Evolutionary conservation across 2,113 vertebrate genomes (phyloP).

Genomic region (Tetrao urogallus): DNA sequence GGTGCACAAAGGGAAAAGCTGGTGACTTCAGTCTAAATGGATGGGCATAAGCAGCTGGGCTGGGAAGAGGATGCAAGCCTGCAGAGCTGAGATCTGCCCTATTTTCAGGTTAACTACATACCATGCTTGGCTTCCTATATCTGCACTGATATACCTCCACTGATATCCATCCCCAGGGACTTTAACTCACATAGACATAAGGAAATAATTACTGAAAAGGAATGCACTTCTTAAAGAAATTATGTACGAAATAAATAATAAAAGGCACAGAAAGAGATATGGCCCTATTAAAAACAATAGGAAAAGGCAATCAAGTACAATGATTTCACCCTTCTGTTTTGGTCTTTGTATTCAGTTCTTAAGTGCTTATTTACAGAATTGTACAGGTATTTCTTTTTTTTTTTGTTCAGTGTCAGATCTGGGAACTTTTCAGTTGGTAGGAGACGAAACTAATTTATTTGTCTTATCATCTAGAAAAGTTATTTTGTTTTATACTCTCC

Average conservation of each 20-base stretch:
- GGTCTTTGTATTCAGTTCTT: background rate
- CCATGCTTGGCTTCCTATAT: background rate
- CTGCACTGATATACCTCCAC: background rate
- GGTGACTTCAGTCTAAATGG: rapidly evolving
- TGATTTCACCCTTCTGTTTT: background rate
- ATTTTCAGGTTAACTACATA: background rate
- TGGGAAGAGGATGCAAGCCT: background rate
- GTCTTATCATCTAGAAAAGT: background rate
- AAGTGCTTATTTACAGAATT: background rate
- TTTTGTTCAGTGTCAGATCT: background rate
- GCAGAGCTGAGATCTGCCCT: background rate
- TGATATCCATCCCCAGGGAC: rapidly evolving
- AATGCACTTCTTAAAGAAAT: background rate
- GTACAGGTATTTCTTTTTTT: background rate
- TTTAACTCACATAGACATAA: background rate
- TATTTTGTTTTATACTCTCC: background rate
- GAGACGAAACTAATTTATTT: background rate
- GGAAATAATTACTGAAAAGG: background rate
- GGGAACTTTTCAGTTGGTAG: background rate
- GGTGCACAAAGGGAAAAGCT: background rate
- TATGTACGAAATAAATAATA: background rate
- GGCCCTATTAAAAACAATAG: background rate
- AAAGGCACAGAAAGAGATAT: background rate
- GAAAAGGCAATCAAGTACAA: background rate
- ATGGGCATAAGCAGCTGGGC: background rate